These are phyloP conservation scores for Tinamus guttatus DNA, from an alignment of 2,113 vertebrate species.

Conservation along the genomic window DNA sequence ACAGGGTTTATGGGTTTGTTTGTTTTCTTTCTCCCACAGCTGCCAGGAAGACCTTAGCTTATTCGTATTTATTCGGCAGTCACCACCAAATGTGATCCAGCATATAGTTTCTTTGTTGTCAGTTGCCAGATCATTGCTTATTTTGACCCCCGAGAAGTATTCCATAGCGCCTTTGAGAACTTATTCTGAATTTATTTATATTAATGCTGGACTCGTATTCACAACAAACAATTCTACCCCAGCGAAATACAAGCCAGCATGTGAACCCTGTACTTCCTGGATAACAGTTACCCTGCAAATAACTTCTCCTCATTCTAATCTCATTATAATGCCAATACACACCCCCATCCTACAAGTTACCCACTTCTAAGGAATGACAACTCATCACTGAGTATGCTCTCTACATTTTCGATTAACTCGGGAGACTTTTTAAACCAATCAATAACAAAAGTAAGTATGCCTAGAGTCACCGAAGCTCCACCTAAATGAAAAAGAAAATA, in stretches of 20 bases:
- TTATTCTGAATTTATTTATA: neutral
- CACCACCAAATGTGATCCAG: neutral
- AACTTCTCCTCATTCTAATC: neutral
- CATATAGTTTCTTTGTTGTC: neutral
- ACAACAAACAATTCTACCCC: neutral
- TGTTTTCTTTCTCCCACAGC: neutral
- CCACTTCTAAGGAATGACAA: no score
- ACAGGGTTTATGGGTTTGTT: neutral
- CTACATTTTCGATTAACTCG: no score
- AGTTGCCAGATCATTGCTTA: neutral
- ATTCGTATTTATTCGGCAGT: neutral
- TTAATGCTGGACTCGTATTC: neutral
- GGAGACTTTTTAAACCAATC: no score
- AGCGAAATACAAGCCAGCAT: accelerated
- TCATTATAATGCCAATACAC: no score
- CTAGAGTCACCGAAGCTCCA: no score
- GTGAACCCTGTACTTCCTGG: neutral
- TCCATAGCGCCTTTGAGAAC: neutral
- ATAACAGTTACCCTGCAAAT: neutral
- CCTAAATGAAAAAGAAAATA: no score
- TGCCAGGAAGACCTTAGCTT: neutral
- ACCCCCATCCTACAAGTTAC: no score
- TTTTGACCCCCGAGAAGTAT: neutral
- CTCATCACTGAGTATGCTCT: no score
- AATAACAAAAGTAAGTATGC: no score